phyloP scores from a whole-genome alignment of 2,797 vertebrate species.

The Eulemur mongoz region DNA sequence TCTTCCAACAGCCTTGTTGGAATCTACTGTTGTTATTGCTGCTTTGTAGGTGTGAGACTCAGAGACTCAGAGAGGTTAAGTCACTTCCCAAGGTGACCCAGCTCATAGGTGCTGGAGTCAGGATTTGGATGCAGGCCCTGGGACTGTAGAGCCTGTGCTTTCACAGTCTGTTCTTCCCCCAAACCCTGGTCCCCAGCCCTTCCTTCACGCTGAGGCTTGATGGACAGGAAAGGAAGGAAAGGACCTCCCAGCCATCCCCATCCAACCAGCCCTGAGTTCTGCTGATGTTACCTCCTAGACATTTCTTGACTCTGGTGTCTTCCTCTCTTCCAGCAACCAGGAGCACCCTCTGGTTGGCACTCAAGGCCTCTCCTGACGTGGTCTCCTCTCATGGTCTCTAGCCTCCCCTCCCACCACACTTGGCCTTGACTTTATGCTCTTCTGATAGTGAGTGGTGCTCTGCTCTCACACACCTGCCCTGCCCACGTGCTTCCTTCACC shows the following conservation, averaged over 20 bases:
- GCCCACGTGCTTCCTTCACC: not conserved
- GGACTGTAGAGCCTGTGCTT: not conserved
- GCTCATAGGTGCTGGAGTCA: not conserved
- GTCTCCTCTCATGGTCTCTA: not conserved
- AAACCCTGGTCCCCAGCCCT: not conserved
- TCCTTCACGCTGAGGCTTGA: not conserved
- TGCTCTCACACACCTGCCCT: not conserved
- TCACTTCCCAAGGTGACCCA: not conserved
- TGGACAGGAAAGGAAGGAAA: not conserved
- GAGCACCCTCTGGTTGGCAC: not conserved
- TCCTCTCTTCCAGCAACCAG: not conserved
- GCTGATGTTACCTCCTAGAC: not conserved
- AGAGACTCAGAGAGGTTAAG: not conserved
- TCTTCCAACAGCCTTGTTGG: not conserved
- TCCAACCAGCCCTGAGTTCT: not conserved
- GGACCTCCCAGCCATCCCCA: too few species aligned
- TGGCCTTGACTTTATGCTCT: not conserved
- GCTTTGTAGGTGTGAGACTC: not conserved
- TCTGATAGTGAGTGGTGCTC: not conserved
- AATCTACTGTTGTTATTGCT: accelerated
- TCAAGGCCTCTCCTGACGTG: accelerated
- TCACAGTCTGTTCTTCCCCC: too few species aligned
- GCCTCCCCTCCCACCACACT: too few species aligned
- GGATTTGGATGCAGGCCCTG: not conserved
- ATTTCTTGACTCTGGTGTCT: not conserved